Evolutionary conservation across 2,888 invertebrate species (phyloP), one percentile per base, ranked within the genome.

Genomic region (Pyrocoelia pectoralis): DNA sequence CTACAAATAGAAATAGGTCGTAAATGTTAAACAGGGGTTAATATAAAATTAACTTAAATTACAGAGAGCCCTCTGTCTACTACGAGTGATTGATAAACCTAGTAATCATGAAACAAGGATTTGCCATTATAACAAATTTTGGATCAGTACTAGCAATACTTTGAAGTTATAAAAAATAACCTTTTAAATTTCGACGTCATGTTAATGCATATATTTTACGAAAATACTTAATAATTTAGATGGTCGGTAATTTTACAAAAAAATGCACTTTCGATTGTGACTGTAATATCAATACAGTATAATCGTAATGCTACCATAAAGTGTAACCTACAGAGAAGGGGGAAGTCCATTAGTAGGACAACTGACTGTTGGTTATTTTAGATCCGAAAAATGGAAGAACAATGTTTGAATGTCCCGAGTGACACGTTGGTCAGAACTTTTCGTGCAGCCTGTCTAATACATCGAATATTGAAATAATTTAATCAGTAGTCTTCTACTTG

Each of bases 351-450:
- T 74, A 74, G 72, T 67, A 61, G 67, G 66, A 73, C 72, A 74
- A 70, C 70, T 64, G 70, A 65, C 72, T 74, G 70, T 73, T 73
- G 72, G 73, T 74, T 73, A 74, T 74, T 76, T 77, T 75, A 76
- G 73, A 73, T 73, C 70, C 74, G 74, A 77, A 77, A 76, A 78
- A 78, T 77, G 77, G 77, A 77, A 76, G 76, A 77, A 77, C 76
- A 73, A 72, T 78, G 77, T 77, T 72, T 66, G 66, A 67, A 70
- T 72, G 74, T 77, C 76, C 76, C 76, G 67, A 56, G 76, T 73
- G 75, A 73, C 73, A 69, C 54, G 58, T 57, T 68, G 73, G 73
- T 73, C 73, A 72, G 63, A 69, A 69, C 61, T 69, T 66, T 64
- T 66, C 53, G 65, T 67, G 68, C 40, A 43, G 46, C 38, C 56